phyloP scores from a whole-genome alignment of 2,888 invertebrate genomes.

The Folsomia manolachei region DNA sequence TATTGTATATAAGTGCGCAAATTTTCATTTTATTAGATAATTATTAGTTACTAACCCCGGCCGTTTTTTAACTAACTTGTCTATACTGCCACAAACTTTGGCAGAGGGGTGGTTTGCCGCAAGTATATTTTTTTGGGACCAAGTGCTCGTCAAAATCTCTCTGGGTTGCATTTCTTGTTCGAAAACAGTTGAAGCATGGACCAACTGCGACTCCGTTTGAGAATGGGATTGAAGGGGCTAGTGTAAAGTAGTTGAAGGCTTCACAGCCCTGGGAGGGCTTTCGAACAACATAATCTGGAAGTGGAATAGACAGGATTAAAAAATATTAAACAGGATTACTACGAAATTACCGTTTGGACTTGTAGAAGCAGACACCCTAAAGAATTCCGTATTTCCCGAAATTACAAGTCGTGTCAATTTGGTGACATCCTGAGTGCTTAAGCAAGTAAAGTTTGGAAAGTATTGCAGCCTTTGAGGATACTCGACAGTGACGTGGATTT shows the following conservation, averaged over 20 bases:
- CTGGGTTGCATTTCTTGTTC: background rate
- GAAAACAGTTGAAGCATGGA: background rate
- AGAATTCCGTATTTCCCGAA: background rate
- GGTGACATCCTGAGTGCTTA: background rate
- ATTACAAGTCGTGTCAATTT: background rate
- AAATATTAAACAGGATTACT: background rate
- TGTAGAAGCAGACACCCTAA: background rate
- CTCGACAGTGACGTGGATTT: background rate
- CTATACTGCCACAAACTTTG: background rate
- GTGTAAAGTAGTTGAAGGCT: background rate
- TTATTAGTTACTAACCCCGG: background rate
- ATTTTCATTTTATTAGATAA: background rate
- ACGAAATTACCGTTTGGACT: background rate
- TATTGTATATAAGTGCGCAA: background rate
- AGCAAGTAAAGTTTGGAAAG: background rate
- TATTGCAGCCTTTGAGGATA: background rate
- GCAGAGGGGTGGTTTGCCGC: background rate
- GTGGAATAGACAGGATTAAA: background rate
- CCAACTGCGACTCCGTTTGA: background rate
- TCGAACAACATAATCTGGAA: background rate
- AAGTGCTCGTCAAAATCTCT: background rate
- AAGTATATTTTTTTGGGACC: background rate
- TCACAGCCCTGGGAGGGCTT: background rate
- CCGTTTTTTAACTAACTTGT: background rate
- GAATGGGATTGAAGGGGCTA: background rate